Conservation (phyloP, 2,797 vertebrate species). For the Atherinosoma microstoma region DNA sequence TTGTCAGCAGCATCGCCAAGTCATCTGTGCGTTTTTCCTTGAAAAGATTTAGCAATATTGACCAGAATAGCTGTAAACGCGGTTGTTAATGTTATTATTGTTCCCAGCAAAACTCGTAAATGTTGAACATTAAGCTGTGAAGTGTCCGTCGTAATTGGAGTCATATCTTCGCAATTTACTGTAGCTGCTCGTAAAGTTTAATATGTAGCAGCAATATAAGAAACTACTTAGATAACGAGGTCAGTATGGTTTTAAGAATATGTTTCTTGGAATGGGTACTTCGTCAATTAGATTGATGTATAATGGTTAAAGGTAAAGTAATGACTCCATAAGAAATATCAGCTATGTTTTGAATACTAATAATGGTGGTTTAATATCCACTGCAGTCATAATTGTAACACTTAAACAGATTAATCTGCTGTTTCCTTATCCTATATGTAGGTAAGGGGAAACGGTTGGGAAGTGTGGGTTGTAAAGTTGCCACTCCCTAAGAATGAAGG, state of each 20-base stretch:
- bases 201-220: not conserved
- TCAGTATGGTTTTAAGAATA: not conserved
- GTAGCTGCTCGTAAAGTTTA: not conserved
- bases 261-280: not conserved
- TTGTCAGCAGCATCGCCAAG: not conserved
- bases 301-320: not conserved
- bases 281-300: not conserved
- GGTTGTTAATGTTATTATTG: not conserved
- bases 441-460: not conserved
- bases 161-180: not conserved
- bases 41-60: not conserved
- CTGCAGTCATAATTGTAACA: not conserved
- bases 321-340: not conserved
- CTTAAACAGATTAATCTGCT: not conserved
- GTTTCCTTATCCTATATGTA: no score
- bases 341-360: not conserved
- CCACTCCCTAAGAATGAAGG: slow-evolving; percentile 7
- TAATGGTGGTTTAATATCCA: not conserved
- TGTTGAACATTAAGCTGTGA: not conserved
- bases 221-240: not conserved
- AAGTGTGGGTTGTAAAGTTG: not conserved
- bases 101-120: not conserved
- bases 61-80: not conserved
- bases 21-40: not conserved
- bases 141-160: not conserved